Base-by-base conservation (phyloP, 2,797 vertebrate genomes). In the Melanotaenia trifasciata region DNA sequence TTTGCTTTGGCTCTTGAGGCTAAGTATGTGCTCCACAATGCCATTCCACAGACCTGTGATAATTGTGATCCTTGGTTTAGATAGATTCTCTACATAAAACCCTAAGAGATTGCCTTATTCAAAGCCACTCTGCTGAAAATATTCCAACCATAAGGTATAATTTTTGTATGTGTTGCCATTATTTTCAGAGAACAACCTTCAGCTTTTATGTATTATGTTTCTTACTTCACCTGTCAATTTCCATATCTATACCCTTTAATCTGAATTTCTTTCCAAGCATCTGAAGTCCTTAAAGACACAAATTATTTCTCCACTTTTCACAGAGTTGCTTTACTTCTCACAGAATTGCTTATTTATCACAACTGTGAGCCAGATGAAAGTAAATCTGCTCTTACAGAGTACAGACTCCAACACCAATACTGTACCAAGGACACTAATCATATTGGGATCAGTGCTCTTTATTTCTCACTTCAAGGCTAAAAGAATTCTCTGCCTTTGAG, bases 1-100 rank as follows among this genome's bases (percentile, higher is more conserved):
- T 99, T 99, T 63, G 98, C 98, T 60, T 89, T 99, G 91, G 96
- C 97, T 69, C 92, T 99, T 79, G 98, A 99, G 90, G 98, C 98
- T 78, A 99, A 99, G 98, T 99, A 97, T 70, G 98, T 95, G 88
- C 53, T 79, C 35, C 20, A 26, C 53, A 72, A 40, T 28, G 2
- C 22, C 22, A 22, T 57, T 74, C 45, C 56, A 54, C 65, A 67
- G 53, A 76, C n/a, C 61, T 77, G 8, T 66, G 58, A 65, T 61
- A 67, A 71, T 38, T 79, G 35, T 18, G 16, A 70, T 72, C 61
- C 70, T 36, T 71, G 30, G 74, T 74, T 76, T 35, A 61, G 22
- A 75, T 45, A 20, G 59, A 43, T 10, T 64, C 20, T 56, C 35
- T 66, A 14, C 66, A 57, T 66, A 7, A 77, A 63, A 69, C 51